Percentiles rank a stretch among this genome's conserved stretches.
phyloP scores from a whole-genome alignment of 2,797 vertebrate species.

The Muscicapa comitata region DNA sequence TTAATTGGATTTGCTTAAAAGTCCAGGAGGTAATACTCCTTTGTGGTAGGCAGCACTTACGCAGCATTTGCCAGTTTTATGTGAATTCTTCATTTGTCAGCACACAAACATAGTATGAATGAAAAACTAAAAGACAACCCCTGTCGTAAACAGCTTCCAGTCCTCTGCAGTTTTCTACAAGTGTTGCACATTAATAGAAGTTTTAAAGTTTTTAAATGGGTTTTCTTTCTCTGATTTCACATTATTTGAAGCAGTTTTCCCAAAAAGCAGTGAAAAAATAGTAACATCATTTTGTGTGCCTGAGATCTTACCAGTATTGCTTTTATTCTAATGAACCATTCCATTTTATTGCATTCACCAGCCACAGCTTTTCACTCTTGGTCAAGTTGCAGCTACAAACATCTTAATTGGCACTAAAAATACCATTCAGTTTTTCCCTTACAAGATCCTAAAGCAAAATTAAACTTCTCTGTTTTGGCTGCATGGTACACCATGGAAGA shows the following conservation, averaged over 20 bases:
- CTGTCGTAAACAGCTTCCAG: background rate
- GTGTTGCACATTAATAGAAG: background rate
- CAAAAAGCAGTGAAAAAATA: background rate
- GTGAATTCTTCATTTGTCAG: background rate
- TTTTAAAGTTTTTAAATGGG: background rate
- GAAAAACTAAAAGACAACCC: background rate
- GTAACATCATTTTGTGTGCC: background rate
- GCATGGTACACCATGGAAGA: background rate
- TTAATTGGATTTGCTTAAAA: background rate
- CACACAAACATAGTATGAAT: background rate
- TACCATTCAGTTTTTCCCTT: background rate
- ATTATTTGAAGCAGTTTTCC: background rate
- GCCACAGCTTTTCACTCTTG: background rate
- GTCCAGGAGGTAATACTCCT: background rate
- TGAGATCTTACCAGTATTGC: background rate
- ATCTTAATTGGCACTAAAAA: background rate
- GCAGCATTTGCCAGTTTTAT: background rate
- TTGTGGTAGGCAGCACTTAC: background rate
- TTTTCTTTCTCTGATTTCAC: background rate
- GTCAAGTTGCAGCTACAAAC: background rate
- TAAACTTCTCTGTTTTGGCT: background rate
- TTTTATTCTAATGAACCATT: background rate
- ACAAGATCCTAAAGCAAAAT: background rate
- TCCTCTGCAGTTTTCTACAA: background rate
- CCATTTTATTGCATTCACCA: background rate